These are phyloP conservation scores for Albula goreensis DNA, from an alignment of 2,113 vertebrate genomes.

Conservation along the genomic window DNA sequence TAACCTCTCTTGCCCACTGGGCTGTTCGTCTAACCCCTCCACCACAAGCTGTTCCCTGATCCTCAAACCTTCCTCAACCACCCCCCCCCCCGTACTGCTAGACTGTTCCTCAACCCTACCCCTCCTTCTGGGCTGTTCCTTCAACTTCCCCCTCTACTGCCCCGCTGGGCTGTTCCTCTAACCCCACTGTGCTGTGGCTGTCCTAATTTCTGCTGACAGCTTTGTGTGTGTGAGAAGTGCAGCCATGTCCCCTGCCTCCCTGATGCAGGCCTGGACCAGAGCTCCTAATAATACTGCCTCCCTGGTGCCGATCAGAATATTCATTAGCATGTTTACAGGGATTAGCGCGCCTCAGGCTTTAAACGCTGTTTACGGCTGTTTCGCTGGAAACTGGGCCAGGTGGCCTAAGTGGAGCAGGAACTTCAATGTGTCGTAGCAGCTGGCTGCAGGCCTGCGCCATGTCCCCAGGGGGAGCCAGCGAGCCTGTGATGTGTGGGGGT, in stretches of 20 bases:
- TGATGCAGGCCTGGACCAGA: background rate
- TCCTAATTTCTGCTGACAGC: background rate
- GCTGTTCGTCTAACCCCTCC: no score
- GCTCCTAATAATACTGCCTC: conserved; percentile 15
- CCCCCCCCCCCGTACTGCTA: no score
- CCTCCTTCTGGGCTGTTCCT: no score
- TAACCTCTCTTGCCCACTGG: no score
- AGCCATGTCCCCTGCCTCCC: background rate
- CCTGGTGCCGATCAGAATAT: conserved; percentile 19
- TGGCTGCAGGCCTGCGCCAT: background rate
- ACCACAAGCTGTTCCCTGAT: no score
- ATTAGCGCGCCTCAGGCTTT: conserved; percentile 14
- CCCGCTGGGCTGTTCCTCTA: no score
- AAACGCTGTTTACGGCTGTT: background rate
- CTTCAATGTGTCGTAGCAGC: background rate
- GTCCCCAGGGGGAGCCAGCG: background rate
- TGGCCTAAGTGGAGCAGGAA: conserved; percentile 18
- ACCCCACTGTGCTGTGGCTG: background rate
- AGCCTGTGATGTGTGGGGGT: conserved; percentile 14
- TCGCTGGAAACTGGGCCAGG: conserved; percentile 21
- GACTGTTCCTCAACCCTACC: no score
- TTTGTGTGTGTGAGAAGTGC: background rate
- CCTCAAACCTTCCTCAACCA: no score
- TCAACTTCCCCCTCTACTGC: no score
- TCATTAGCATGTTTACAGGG: conserved; percentile 20